These are phyloP conservation scores for Daktulosphaira vitifoliae DNA, from an alignment of 1,140 invertebrate species.

Conservation along the genomic window DNA sequence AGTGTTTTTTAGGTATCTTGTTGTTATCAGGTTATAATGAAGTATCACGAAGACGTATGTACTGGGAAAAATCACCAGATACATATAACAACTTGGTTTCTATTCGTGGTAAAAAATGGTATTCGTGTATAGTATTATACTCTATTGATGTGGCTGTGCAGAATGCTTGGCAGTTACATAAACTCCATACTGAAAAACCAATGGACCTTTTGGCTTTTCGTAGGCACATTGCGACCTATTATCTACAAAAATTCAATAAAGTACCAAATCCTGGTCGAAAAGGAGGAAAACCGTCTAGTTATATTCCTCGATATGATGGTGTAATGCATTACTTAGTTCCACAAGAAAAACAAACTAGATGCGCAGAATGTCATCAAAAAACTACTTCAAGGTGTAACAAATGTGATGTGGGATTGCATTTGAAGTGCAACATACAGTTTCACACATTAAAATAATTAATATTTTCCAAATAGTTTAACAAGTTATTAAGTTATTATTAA, in stretches of 20 bases:
- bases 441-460: background rate
- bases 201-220: too few relatives aligned
- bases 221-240: background rate
- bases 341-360: slow-evolving; percentile 18
- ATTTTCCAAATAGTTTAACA: too few relatives aligned
- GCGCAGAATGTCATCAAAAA: background rate
- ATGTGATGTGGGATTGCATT: slow-evolving; percentile 2
- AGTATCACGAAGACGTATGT: slow-evolving; percentile 8
- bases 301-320: slow-evolving; percentile 7
- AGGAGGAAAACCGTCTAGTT: background rate
- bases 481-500: too few relatives aligned
- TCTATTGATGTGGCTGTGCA: slow-evolving; percentile 29
- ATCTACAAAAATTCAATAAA: slow-evolving; percentile 5
- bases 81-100: slow-evolving; percentile 35
- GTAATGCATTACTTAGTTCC: slow-evolving; percentile 7
- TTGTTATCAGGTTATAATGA: background rate
- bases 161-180: slow-evolving; percentile 7
- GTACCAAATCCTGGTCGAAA: background rate
- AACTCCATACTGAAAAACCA: slow-evolving; percentile 5
- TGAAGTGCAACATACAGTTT: background rate
- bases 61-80: slow-evolving; percentile 34
- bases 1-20: slow-evolving; percentile 4
- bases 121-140: slow-evolving; percentile 36
- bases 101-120: slow-evolving; percentile 39
- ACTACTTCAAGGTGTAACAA: background rate